Base-by-base conservation (phyloP, 2,888 invertebrate genomes). In the Spatulosminthurus flaviceps region DNA sequence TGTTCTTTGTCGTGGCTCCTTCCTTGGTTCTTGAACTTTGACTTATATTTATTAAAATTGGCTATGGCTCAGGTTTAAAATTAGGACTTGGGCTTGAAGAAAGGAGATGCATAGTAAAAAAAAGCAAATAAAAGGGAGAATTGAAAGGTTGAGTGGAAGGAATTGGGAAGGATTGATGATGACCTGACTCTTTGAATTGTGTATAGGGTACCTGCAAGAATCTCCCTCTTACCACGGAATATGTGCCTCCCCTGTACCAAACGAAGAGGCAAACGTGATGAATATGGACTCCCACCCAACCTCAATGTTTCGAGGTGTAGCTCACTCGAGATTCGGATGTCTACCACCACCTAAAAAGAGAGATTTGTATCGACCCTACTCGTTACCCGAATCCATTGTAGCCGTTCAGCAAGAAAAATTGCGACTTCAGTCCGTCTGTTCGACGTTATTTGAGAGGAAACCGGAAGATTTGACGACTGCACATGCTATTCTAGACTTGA, bases 281-380 rank as follows among this genome's bases (percentile, higher is more conserved):
- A 83, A 83, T 78, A 84, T 83, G 84, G 85, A 83, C 80, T 80
- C 81, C 41, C 82, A 83, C 71, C 66, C 76, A 26, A 61, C 70
- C n/a, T 77, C 79, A 26, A 70, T 24, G 61, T 79, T 66, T 67
- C 69, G 73, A 61, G 43, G 43, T 67, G 71, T 66, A 29, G 64
- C 78, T 42, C 80, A 60, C 61, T 79, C 61, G 24, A 42, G 77
- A 51, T 79, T 77, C 34, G 83, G 83, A 51, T 84, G 83, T 67
- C 75, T 85, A 80, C 88, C 95, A 86, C 95, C 95, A 82, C 95
- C 95, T 1, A 95, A 95, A 88, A 95, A 95, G 88, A 95, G 95
- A 88, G 95, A 95, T 88, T 94, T 95, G 86, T 95, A 95, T 88
- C 90, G 95, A 82, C 95, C 95, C 0, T 95, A 95, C 88, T 95